Conservation (phyloP, 2,113 vertebrate genomes). For the Spilogale gracilis region DNA sequence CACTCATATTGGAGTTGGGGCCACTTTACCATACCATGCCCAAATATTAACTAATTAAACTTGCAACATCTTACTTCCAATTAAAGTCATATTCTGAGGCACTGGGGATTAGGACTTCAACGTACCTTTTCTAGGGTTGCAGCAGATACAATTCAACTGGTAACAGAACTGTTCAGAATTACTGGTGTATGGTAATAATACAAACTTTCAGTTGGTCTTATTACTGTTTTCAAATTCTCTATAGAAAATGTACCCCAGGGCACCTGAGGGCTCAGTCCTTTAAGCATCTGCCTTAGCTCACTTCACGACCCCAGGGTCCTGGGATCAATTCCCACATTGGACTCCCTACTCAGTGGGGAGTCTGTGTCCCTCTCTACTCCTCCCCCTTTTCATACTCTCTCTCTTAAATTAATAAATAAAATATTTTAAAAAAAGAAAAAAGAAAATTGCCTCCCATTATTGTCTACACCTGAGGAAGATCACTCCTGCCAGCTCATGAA, state of each 20-base stretch:
- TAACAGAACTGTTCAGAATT: background rate
- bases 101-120: background rate
- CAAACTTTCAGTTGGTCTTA: background rate
- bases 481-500: fast-evolving
- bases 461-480: background rate
- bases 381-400: background rate
- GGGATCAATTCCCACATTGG: background rate
- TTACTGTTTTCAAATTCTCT: background rate
- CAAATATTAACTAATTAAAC: background rate
- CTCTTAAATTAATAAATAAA: background rate
- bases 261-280: background rate
- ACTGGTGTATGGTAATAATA: background rate
- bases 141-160: background rate
- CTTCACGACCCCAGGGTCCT: background rate
- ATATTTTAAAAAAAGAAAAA: background rate
- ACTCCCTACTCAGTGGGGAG: background rate
- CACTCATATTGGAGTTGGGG: background rate
- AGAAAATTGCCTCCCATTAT: background rate
- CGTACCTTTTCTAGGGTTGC: background rate
- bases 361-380: background rate
- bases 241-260: background rate
- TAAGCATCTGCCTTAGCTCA: background rate
- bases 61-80: background rate
- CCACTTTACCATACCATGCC: no score
- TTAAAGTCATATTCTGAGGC: background rate